Base-by-base conservation (phyloP, 1,140 invertebrate species). In the Dendrolimus punctatus region DNA sequence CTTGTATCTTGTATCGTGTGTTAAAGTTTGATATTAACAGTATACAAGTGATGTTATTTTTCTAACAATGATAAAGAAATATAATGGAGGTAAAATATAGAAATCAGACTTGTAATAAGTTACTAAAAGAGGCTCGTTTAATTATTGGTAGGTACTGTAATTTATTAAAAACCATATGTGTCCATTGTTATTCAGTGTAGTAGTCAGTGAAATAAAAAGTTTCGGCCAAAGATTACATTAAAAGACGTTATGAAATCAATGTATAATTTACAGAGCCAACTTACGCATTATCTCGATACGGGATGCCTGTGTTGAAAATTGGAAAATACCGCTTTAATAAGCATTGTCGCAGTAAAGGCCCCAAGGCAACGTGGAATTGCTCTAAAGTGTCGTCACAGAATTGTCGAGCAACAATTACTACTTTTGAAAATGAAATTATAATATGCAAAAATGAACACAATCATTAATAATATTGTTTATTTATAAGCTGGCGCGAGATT, bases 311-410 rank as follows among this genome's bases (percentile, higher is more conserved):
- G 23, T 56, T 79, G 6, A 38, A 58, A 9, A 41, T 73, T 8
- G 68, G 66, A 2, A 10, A 49, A 6, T 64, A 76, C 47, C 49
- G 62, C 8, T 79, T 60, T 53, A 64, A 71, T 57, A 68, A 65
- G 37, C 53, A 66, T 39, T 49, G 58, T 8, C 55, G 58, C 10
- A 60, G 60, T 45, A 66, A 60, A 38, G 70, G 64, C 4, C 50
- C 50, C 2, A 67, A 60, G 53, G 58, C 50, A 0, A 47, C 55
- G 4, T 79, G 73, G 73, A 53, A 64, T 3, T 79, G 73, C 53
- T 59, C 57, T 6, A 69, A 23, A 23, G 23, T 23, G 23, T 58
- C 23, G 59, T 55, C 5, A 55, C 47, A 3, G 64, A 67, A 23
- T 1, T 78, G 77, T 43, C 57, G 58, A 39, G 71, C 71, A 1